These are phyloP conservation scores for Etheostoma cragini DNA, from an alignment of 2,113 vertebrate species.

Conservation along the genomic window DNA sequence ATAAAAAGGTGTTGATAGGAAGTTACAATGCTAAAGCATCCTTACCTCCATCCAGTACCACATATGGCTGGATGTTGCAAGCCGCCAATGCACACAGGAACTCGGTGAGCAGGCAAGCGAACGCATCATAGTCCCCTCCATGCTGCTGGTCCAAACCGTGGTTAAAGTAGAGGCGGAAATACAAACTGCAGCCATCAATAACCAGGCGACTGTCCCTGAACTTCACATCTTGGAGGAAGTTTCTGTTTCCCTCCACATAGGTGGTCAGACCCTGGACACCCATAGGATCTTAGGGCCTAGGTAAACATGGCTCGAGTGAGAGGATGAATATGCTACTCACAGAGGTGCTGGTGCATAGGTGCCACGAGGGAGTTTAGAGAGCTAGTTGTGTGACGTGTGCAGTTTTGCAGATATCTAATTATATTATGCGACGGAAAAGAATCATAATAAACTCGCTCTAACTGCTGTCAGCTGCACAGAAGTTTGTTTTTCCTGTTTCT, in stretches of 20 bases:
- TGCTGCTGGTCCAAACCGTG: slow-evolving; percentile 84
- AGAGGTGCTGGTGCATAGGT: neutral
- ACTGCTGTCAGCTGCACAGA: neutral
- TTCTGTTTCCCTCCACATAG: slow-evolving; percentile 86
- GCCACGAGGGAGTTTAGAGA: neutral
- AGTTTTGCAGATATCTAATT: neutral
- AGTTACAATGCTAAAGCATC: neutral
- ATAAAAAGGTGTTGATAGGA: neutral
- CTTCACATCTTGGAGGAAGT: slow-evolving; percentile 87
- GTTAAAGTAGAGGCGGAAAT: slow-evolving; percentile 87
- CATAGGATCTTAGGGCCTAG: slow-evolving; percentile 80
- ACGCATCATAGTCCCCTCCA: slow-evolving; percentile 92
- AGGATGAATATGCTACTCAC: neutral
- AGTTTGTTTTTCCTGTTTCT: neutral
- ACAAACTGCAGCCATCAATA: slow-evolving; percentile 93
- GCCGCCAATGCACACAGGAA: slow-evolving; percentile 87
- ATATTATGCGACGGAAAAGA: neutral
- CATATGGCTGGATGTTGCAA: slow-evolving; percentile 88
- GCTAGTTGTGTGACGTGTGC: neutral
- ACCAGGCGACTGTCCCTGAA: slow-evolving; percentile 88
- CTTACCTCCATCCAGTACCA: slow-evolving; percentile 91
- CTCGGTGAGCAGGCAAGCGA: slow-evolving; percentile 76
- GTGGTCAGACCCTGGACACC: slow-evolving; percentile 90
- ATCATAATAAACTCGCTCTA: neutral
- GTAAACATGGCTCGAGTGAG: neutral